Evolutionary conservation across 2,797 vertebrate genomes (phyloP).

Genomic region (Fistularia tabacaria): DNA sequence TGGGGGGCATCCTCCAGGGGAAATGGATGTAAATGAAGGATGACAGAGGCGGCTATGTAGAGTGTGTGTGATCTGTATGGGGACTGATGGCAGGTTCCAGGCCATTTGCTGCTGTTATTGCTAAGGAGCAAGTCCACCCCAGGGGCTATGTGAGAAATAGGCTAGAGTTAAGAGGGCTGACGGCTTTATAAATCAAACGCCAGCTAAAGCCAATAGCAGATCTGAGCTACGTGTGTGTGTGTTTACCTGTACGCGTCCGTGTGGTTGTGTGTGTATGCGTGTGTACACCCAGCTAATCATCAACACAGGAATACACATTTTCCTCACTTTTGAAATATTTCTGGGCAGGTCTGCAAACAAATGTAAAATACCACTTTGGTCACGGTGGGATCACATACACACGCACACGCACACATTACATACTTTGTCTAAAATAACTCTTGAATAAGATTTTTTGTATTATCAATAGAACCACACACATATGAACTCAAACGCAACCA

Average conservation of each 20-base stretch:
- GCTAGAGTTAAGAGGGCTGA: conserved; percentile 31
- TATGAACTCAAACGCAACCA: not conserved
- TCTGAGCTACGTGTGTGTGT: not conserved
- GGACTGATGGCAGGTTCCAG: conserved; percentile 53
- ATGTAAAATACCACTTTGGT: conserved; percentile 23
- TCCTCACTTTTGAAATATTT: conserved; percentile 15
- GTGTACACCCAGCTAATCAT: not conserved
- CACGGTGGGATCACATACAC: conserved; percentile 6
- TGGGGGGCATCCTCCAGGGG: conserved; percentile 36
- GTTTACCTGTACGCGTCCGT: not conserved
- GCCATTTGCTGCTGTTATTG: conserved; percentile 56
- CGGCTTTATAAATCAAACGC: conserved; percentile 48
- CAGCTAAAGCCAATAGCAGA: conserved; percentile 16
- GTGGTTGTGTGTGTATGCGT: not conserved
- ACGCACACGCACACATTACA: not conserved
- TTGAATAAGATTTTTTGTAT: too few relatives aligned
- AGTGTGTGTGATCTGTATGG: conserved; percentile 45
- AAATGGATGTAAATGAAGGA: conserved; percentile 45
- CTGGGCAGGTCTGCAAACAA: conserved; percentile 14
- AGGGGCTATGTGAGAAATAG: conserved; percentile 45
- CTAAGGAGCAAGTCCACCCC: conserved; percentile 35
- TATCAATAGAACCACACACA: too few relatives aligned
- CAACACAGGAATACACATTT: conserved; percentile 1
- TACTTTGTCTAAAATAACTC: too few relatives aligned
- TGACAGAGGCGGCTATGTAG: conserved; percentile 27